phyloP scores from a whole-genome alignment of 2,797 vertebrate species.

The Cheirogaleus major region DNA sequence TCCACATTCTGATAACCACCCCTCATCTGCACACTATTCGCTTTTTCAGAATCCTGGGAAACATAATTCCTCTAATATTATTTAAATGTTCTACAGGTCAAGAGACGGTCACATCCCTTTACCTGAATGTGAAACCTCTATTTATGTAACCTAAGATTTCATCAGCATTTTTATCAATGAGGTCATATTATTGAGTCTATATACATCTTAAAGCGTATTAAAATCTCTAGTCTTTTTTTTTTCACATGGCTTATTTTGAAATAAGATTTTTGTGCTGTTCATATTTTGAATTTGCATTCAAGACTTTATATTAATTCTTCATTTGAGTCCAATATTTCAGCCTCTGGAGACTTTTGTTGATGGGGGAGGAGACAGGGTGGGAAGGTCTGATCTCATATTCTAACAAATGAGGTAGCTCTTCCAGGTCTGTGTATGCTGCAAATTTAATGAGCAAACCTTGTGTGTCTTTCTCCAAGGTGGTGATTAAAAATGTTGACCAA shows the following conservation, averaged over 20 bases:
- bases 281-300: background rate
- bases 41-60: constrained; percentile 11
- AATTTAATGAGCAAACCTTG: constrained; percentile 14
- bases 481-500: constrained; percentile 61
- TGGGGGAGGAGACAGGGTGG: background rate
- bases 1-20: background rate
- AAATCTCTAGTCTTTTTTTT: background rate
- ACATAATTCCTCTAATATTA: constrained; percentile 31
- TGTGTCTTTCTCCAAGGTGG: constrained; percentile 19
- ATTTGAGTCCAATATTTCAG: background rate
- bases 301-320: background rate
- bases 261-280: background rate
- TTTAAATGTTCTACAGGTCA: constrained; percentile 17
- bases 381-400: constrained; percentile 1
- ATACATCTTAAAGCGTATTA: background rate
- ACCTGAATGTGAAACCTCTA: constrained; percentile 1
- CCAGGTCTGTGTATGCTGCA: background rate
- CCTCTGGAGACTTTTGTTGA: background rate
- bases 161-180: constrained; percentile 14
- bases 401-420: constrained; percentile 6
- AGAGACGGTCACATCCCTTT: background rate
- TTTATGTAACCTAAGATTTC: constrained; percentile 34
- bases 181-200: background rate
- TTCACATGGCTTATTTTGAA: constrained; percentile 28
- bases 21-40: background rate